Conservation (phyloP, 2,888 invertebrate species). For the Pristionchus arcanus region DNA sequence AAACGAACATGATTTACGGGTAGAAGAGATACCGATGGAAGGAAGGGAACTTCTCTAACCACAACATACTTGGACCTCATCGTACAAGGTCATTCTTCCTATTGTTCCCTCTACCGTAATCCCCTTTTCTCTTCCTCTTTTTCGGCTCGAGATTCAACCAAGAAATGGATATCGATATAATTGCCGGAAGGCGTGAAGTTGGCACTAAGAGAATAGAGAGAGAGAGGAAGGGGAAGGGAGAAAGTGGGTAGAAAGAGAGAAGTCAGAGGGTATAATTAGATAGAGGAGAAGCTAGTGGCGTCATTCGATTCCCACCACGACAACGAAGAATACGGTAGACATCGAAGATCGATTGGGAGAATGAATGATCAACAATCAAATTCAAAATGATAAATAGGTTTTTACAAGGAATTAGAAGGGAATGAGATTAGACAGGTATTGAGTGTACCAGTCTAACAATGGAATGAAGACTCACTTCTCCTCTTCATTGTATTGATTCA, state of each 20-base stretch:
- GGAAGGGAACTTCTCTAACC: neutral
- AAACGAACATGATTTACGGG: slow-evolving; percentile 21
- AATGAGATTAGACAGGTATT: neutral
- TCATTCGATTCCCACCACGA: slow-evolving; percentile 41
- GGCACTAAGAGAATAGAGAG: slow-evolving; percentile 5
- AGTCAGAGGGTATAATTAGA: slow-evolving; percentile 6
- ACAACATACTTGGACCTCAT: slow-evolving; percentile 12
- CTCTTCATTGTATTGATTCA: slow-evolving; percentile 3
- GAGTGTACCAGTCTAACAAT: neutral
- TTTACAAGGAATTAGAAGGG: neutral
- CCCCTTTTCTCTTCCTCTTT: slow-evolving; percentile 44
- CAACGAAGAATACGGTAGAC: slow-evolving; percentile 20
- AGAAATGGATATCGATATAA: slow-evolving; percentile 28
- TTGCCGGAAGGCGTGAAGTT: slow-evolving; percentile 40
- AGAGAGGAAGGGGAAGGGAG: neutral
- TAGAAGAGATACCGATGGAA: neutral
- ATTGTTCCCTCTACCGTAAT: slow-evolving; percentile 29
- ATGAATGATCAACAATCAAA: neutral
- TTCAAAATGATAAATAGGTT: too few species aligned
- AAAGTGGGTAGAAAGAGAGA: slow-evolving; percentile 17
- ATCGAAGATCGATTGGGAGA: neutral
- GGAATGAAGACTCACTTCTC: neutral
- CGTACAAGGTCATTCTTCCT: slow-evolving; percentile 16
- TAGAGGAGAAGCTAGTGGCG: slow-evolving; percentile 18
- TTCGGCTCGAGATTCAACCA: slow-evolving; percentile 40